Evolutionary conservation across 2,797 vertebrate genomes (phyloP).

Genomic region (Phrynocephalus vlangalii): DNA sequence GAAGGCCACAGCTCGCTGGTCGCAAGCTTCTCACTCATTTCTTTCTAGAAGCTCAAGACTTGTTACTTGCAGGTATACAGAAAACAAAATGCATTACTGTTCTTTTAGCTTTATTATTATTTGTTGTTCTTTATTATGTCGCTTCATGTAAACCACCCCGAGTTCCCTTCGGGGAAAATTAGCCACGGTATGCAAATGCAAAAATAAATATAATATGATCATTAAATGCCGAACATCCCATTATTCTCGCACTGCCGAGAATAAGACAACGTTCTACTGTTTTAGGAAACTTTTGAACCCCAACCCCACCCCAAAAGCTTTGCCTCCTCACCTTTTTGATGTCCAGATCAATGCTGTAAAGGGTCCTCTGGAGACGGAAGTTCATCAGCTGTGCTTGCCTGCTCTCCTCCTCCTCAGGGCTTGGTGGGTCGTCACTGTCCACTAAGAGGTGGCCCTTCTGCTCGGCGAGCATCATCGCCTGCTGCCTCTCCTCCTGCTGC

Average conservation of each 20-base stretch:
- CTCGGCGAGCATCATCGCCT: constrained; percentile 82
- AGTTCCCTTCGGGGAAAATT: too few species aligned
- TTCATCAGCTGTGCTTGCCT: constrained; percentile 77
- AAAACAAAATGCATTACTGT: neutral
- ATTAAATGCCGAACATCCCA: too few species aligned
- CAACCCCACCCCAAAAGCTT: too few species aligned
- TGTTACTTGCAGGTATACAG: neutral
- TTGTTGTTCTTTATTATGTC: too few species aligned
- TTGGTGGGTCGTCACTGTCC: constrained; percentile 80
- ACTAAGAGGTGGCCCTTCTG: constrained; percentile 87
- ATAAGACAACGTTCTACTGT: neutral
- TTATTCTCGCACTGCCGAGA: neutral
- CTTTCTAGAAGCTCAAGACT: neutral
- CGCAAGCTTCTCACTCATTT: neutral
- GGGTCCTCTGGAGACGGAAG: constrained; percentile 85
- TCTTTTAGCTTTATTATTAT: too few species aligned
- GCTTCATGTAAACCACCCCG: too few species aligned
- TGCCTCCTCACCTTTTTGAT: constrained; percentile 81
- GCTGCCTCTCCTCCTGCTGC: constrained; percentile 72
- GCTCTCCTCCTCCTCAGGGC: constrained; percentile 84
- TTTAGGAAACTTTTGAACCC: neutral
- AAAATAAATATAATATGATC: too few species aligned
- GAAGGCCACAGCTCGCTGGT: too few species aligned
- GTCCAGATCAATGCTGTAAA: constrained; percentile 87
- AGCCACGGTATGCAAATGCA: too few species aligned